phyloP scores from a whole-genome alignment of 2,113 vertebrate genomes.

The Scomber colias region DNA sequence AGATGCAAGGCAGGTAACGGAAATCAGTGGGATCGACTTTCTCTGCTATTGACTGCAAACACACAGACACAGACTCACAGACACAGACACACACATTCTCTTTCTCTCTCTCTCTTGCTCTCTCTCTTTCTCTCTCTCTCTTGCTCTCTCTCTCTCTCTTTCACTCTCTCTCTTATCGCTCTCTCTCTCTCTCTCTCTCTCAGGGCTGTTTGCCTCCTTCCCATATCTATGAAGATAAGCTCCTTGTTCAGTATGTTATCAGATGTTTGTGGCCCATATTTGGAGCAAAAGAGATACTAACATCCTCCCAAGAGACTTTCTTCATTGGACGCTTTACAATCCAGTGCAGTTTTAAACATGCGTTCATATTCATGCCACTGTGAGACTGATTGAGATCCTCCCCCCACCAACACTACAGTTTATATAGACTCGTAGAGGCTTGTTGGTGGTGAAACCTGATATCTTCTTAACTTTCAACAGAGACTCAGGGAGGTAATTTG shows the following conservation, averaged over 20 bases:
- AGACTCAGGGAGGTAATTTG: slow-evolving; percentile 52
- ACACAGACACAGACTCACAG: slow-evolving; percentile 12
- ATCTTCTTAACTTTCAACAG: slow-evolving; percentile 19
- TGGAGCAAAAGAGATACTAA: slow-evolving; percentile 48
- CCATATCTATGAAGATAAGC: slow-evolving; percentile 74
- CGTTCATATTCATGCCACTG: slow-evolving; percentile 18
- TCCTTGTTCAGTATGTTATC: slow-evolving; percentile 66
- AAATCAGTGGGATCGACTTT: slow-evolving; percentile 51
- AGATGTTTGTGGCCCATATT: slow-evolving; percentile 69
- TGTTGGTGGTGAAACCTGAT: slow-evolving; percentile 12
- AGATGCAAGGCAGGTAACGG: slow-evolving; percentile 54
- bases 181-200: slow-evolving; percentile 49
- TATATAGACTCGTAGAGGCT: neutral
- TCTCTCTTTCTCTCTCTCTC: slow-evolving; percentile 15
- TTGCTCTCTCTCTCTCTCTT: slow-evolving; percentile 42
- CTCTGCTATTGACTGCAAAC: slow-evolving; percentile 21
- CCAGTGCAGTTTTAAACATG: slow-evolving; percentile 16
- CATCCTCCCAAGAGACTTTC: slow-evolving; percentile 41
- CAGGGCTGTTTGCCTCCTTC: slow-evolving; percentile 59
- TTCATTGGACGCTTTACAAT: slow-evolving; percentile 19
- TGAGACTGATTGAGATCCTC: slow-evolving; percentile 1
- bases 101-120: neutral
- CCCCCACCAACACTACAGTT: neutral
- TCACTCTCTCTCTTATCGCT: slow-evolving; percentile 35
- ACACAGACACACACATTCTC: slow-evolving; percentile 8